Evolutionary conservation across 2,888 invertebrate species (phyloP).

Genomic region (Hypselothyrea guttata): DNA sequence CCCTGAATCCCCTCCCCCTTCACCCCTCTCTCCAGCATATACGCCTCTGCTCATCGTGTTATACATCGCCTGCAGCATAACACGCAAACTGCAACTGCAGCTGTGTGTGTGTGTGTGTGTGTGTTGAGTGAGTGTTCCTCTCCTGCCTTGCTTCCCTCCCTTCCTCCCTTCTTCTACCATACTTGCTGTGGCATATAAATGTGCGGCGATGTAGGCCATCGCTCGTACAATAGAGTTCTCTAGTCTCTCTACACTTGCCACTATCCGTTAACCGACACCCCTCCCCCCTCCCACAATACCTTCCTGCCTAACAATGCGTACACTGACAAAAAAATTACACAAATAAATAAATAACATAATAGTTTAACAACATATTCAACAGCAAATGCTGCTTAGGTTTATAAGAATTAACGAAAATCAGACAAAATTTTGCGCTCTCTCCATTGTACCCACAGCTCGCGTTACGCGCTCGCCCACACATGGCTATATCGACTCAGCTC

Average conservation of each 20-base stretch:
- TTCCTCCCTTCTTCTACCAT: not conserved
- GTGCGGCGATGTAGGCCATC: conserved; percentile 38
- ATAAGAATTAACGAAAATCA: too few species aligned
- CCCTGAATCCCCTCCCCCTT: not conserved
- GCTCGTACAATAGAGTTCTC: conserved; percentile 45
- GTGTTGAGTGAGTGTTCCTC: not conserved
- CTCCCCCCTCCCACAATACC: conserved; percentile 1
- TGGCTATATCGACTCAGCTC: not conserved
- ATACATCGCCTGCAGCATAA: conserved; percentile 38
- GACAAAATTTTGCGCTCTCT: too few species aligned
- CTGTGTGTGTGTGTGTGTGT: too few species aligned
- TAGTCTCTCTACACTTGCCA: not conserved
- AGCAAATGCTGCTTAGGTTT: too few species aligned
- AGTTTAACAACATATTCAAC: too few species aligned
- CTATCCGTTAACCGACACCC: not conserved
- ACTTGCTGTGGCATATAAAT: conserved; percentile 22
- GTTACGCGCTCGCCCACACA: too few species aligned
- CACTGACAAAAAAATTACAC: too few species aligned
- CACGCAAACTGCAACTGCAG: conserved; percentile 37
- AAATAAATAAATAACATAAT: too few species aligned
- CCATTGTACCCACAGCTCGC: too few species aligned
- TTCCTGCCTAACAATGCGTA: too few species aligned
- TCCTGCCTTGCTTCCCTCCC: not conserved
- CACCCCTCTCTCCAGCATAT: not conserved
- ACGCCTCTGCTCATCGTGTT: not conserved